These are phyloP conservation scores for Macrobrachium nipponense DNA, from an alignment of 1,140 invertebrate species.

Conservation along the genomic window DNA sequence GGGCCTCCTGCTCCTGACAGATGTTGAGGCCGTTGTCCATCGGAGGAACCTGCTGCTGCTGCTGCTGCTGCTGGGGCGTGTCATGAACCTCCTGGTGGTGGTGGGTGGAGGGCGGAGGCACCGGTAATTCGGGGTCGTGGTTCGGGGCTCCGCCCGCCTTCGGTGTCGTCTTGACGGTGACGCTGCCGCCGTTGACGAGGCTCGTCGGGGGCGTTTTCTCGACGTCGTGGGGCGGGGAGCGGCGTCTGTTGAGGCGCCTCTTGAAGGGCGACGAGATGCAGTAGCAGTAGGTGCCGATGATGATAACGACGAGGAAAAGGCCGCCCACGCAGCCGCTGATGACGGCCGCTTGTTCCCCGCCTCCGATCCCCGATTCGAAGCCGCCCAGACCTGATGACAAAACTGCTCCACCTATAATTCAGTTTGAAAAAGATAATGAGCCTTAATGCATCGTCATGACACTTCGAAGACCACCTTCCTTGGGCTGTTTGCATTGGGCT, in stretches of 20 bases:
- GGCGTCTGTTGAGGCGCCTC: constrained; percentile 51
- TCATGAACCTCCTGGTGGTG: not conserved
- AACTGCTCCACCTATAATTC: no score
- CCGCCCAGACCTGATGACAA: constrained; percentile 48
- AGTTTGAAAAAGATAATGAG: no score
- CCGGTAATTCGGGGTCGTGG: constrained; percentile 29
- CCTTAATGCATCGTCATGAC: no score
- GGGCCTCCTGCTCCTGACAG: not conserved
- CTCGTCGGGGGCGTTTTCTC: constrained; percentile 43
- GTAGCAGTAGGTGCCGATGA: constrained; percentile 61
- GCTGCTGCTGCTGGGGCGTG: no score
- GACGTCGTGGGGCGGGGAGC: constrained; percentile 36
- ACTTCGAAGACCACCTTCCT: no score
- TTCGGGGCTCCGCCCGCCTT: constrained; percentile 41
- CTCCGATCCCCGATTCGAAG: constrained; percentile 44
- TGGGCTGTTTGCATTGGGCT: no score
- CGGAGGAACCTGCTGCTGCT: no score
- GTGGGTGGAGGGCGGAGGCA: constrained; percentile 19
- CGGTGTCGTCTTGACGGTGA: constrained; percentile 50
- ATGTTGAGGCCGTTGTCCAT: no score
- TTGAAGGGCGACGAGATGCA: constrained; percentile 53
- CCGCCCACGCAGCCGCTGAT: constrained; percentile 61
- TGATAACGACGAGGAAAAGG: constrained; percentile 55
- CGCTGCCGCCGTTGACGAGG: constrained; percentile 57
- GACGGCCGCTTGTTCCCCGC: constrained; percentile 57